These are phyloP conservation scores for Noctilio leporinus DNA, from an alignment of 2,113 vertebrate species.

Conservation along the genomic window DNA sequence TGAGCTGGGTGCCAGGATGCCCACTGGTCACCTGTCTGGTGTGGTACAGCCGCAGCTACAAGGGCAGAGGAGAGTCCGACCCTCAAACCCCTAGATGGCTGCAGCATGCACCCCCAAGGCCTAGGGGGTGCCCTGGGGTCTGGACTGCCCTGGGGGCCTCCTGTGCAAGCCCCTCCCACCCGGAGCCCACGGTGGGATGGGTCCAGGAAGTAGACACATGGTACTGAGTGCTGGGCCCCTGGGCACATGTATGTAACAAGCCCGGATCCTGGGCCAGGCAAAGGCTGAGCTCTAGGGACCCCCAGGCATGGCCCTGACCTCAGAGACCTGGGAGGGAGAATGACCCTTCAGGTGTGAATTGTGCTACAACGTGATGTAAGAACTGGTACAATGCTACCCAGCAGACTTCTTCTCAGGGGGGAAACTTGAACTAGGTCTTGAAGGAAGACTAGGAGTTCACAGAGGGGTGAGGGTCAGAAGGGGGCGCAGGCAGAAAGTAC, in stretches of 20 bases:
- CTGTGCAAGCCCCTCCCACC: rapidly evolving
- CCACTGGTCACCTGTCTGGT: background rate
- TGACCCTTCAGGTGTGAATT: rapidly evolving
- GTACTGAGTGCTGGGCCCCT: rapidly evolving
- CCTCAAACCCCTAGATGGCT: background rate
- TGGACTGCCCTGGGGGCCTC: background rate
- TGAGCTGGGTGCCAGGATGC: background rate
- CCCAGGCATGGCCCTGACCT: background rate
- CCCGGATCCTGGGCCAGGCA: background rate
- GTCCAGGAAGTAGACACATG: background rate
- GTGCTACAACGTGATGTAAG: rapidly evolving
- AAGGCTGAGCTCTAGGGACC: background rate
- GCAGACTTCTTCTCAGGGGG: background rate
- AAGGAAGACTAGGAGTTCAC: background rate
- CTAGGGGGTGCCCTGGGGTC: rapidly evolving
- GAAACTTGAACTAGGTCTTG: background rate
- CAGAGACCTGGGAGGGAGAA: background rate
- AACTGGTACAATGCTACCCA: background rate
- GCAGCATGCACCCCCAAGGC: rapidly evolving
- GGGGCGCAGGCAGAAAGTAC: rapidly evolving
- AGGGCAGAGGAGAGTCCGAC: background rate
- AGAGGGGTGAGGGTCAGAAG: background rate
- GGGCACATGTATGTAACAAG: rapidly evolving
- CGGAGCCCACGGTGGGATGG: no score
- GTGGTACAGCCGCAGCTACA: rapidly evolving